A percentile compares a stretch with the other conserved stretches of the same genome.
Evolutionary conservation across 2,113 vertebrate genomes (phyloP).

Genomic region (Antigone vipio): DNA sequence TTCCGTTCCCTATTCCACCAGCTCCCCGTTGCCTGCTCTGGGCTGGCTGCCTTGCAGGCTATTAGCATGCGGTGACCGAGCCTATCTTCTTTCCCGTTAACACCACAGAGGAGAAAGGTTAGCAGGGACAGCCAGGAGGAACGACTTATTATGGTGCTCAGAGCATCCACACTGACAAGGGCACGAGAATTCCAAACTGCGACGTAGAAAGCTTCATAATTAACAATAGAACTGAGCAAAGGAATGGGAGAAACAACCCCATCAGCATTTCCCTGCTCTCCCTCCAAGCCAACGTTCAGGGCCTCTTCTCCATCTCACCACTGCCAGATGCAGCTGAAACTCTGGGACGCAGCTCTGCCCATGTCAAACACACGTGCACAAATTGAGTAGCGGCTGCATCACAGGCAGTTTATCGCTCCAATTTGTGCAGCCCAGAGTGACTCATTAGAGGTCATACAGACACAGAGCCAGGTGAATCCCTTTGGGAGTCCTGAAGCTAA

Average conservation of each 20-base stretch:
- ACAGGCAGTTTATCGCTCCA: neutral
- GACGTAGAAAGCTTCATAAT: neutral
- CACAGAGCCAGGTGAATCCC: neutral
- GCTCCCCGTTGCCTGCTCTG: neutral
- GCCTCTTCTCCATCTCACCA: neutral
- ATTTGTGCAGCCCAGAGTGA: neutral
- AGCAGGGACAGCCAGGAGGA: constrained; percentile 28
- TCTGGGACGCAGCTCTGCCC: neutral
- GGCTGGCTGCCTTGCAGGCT: neutral
- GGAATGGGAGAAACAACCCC: constrained; percentile 14
- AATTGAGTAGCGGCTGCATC: neutral
- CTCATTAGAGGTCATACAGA: neutral
- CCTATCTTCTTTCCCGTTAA: constrained; percentile 1
- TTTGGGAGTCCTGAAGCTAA: neutral
- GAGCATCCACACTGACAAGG: neutral
- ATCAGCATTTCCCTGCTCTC: neutral
- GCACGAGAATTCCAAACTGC: constrained; percentile 13
- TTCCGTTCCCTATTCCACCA: neutral
- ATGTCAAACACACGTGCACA: neutral
- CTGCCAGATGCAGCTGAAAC: neutral
- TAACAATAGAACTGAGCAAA: constrained; percentile 26
- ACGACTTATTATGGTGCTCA: constrained; percentile 24
- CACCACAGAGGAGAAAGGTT: constrained; percentile 9
- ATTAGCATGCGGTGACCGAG: neutral
- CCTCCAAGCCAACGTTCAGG: neutral